Evolutionary conservation across 2,113 vertebrate species (phyloP).

Genomic region (Condylura cristata): DNA sequence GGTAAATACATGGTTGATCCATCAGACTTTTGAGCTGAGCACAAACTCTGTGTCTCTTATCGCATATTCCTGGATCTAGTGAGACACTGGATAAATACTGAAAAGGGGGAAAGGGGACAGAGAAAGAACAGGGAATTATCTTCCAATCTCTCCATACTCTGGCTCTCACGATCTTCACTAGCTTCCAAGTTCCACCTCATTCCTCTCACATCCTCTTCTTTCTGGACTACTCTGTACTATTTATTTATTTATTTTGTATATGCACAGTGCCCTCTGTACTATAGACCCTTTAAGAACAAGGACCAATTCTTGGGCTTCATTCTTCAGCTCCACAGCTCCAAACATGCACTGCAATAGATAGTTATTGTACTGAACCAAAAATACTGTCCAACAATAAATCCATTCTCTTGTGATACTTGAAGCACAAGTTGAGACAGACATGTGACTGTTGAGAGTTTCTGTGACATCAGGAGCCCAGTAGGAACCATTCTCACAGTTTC

Average conservation of each 20-base stretch:
- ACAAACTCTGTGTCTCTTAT: neutral
- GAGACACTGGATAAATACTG: neutral
- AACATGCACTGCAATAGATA: neutral
- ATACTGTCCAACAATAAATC: neutral
- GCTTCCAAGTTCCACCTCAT: neutral
- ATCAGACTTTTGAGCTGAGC: accelerated
- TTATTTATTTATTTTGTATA: neutral
- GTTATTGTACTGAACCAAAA: neutral
- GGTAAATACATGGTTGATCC: neutral
- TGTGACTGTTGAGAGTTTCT: neutral
- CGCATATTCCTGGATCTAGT: neutral
- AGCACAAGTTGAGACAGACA: neutral
- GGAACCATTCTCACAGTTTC: neutral
- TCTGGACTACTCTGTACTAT: neutral
- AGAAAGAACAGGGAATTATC: neutral
- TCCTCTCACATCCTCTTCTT: neutral
- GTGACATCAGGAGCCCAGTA: neutral
- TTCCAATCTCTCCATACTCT: neutral
- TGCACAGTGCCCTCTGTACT: neutral
- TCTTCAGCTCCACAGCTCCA: neutral
- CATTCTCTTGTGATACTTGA: neutral
- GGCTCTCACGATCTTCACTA: neutral
- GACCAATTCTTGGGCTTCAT: neutral
- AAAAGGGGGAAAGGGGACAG: neutral
- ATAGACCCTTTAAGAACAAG: neutral